Percentiles rank a stretch among this genome's conserved stretches.
These are phyloP conservation scores for Nannospalax galili DNA, from an alignment of 2,113 vertebrate species.

Conservation along the genomic window DNA sequence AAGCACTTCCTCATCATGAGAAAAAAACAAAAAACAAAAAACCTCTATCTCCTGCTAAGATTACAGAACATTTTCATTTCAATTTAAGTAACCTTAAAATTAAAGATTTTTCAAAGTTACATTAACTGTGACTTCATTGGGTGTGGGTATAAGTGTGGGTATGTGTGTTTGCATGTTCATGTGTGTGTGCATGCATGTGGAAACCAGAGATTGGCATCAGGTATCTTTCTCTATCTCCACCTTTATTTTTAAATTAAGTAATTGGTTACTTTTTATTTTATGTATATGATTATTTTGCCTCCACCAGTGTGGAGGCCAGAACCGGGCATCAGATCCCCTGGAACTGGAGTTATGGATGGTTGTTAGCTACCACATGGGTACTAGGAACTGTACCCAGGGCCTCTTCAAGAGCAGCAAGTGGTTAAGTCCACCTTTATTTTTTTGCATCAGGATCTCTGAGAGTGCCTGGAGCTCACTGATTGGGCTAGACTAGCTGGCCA, in stretches of 20 bases:
- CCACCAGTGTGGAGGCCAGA: too few species aligned
- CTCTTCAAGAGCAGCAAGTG: too few species aligned
- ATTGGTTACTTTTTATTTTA: too few species aligned
- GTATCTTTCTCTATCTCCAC: neutral
- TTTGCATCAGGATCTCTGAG: too few species aligned
- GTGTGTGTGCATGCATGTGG: neutral
- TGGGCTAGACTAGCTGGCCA: neutral
- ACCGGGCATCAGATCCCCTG: too few species aligned
- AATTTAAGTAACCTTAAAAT: neutral
- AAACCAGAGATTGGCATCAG: neutral
- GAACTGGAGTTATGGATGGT: too few species aligned
- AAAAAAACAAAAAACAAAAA: neutral
- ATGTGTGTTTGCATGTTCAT: neutral
- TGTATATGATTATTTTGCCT: too few species aligned
- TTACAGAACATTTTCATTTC: neutral
- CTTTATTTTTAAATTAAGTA: too few species aligned
- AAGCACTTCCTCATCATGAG: neutral
- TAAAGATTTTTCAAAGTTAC: neutral
- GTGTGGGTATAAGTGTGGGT: neutral
- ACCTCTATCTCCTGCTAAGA: neutral
- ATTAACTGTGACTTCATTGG: neutral
- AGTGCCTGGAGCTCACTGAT: too few species aligned
- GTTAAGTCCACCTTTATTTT: too few species aligned
- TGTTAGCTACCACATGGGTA: too few species aligned
- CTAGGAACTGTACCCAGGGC: too few species aligned